These are phyloP conservation scores for Nasonovia ribisnigri DNA, from an alignment of 2,888 invertebrate species.

Conservation along the genomic window DNA sequence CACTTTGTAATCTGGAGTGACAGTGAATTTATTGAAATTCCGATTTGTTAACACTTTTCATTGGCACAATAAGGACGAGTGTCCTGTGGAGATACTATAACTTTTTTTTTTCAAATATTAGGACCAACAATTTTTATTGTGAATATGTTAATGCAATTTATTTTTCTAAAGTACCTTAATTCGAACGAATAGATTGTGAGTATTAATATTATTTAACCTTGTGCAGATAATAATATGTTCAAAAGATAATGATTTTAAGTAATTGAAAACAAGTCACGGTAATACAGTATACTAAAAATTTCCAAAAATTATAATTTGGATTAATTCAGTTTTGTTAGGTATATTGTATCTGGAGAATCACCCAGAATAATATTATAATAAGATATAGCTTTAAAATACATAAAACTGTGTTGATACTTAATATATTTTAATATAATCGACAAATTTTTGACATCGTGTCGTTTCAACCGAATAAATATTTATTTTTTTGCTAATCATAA, in stretches of 20 bases:
- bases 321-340: neutral
- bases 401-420: neutral
- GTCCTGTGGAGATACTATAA: too few relatives aligned
- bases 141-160: too few relatives aligned
- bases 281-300: too few relatives aligned
- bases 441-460: neutral
- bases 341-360: neutral
- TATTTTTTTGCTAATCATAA: neutral
- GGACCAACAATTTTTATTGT: too few relatives aligned
- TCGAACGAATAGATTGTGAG: too few relatives aligned
- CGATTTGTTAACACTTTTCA: neutral
- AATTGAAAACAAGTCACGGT: too few relatives aligned
- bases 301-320: neutral
- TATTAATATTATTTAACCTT: too few relatives aligned
- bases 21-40: neutral
- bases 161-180: too few relatives aligned
- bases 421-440: neutral
- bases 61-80: too few relatives aligned
- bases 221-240: too few relatives aligned
- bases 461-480: neutral
- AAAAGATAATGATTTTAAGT: too few relatives aligned
- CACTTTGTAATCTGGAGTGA: neutral
- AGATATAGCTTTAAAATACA: neutral
- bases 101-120: too few relatives aligned
- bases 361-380: neutral